Percentiles rank a stretch among this genome's conserved stretches.
phyloP scores from a whole-genome alignment of 1,140 invertebrate genomes.

The Philopotamus ludificatus region DNA sequence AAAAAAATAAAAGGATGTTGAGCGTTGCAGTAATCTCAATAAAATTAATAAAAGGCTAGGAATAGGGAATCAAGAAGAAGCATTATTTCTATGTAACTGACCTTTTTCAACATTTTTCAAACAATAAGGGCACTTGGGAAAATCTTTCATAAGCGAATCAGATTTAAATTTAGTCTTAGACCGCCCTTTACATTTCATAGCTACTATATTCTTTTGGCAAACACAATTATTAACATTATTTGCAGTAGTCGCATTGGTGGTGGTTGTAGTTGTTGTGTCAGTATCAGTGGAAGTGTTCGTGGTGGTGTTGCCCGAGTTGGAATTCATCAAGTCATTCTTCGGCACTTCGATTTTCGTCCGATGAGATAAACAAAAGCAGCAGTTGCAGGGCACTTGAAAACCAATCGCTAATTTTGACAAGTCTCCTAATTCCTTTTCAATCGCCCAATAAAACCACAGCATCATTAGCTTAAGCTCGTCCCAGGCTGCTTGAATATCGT shows the following conservation, averaged over 20 bases:
- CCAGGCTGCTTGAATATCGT: constrained; percentile 19
- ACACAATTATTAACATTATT: too few species aligned
- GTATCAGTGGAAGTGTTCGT: too few species aligned
- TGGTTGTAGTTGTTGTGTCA: too few species aligned
- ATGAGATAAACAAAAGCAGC: constrained; percentile 17
- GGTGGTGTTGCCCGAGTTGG: too few species aligned
- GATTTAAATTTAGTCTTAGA: constrained; percentile 3
- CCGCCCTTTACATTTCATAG: constrained; percentile 1
- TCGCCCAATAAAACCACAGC: constrained; percentile 18
- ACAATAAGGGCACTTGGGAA: constrained; percentile 13
- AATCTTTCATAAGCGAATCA: background rate
- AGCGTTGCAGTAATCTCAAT: too few species aligned
- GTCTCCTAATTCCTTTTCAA: background rate
- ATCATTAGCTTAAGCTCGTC: constrained; percentile 11
- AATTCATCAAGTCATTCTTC: too few species aligned
- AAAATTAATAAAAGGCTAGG: background rate
- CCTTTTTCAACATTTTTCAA: background rate
- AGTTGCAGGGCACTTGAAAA: constrained; percentile 18
- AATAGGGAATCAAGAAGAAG: background rate
- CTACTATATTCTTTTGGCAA: too few species aligned
- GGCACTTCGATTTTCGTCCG: too few species aligned
- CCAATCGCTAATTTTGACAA: constrained; percentile 13
- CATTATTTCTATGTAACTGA: background rate
- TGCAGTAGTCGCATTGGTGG: too few species aligned
- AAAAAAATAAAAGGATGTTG: too few species aligned